phyloP scores from a whole-genome alignment of 2,888 invertebrate species.

The Formica aserva region DNA sequence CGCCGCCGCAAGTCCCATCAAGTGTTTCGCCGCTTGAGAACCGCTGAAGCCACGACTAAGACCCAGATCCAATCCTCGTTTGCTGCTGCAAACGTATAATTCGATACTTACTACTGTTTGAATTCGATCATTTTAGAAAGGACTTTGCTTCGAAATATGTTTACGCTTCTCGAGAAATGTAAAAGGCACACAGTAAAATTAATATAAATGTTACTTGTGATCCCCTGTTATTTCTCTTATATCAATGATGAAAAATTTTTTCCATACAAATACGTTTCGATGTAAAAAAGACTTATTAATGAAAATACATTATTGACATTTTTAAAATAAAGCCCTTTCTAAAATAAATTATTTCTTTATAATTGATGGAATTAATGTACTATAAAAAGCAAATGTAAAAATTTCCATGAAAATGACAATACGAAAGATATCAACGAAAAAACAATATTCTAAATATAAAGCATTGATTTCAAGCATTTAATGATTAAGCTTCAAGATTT shows the following conservation, averaged over 20 bases:
- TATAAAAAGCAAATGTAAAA: conserved; percentile 11
- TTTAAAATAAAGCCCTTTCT: conserved; percentile 24
- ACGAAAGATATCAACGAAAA: background rate
- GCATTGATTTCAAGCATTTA: background rate
- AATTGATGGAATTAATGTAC: conserved; percentile 9
- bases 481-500: background rate
- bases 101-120: background rate
- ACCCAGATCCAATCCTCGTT: conserved; percentile 95
- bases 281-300: background rate
- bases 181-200: background rate
- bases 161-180: background rate
- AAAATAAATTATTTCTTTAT: conserved; percentile 21
- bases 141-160: background rate
- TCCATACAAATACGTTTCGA: conserved; percentile 7
- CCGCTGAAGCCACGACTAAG: conserved; percentile 95
- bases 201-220: background rate
- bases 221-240: background rate
- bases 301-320: conserved; percentile 19
- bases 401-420: background rate
- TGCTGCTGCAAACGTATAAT: conserved; percentile 88
- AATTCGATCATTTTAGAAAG: conserved; percentile 9
- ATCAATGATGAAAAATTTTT: conserved; percentile 26
- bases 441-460: conserved; percentile 10
- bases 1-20: conserved; percentile 96
- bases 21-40: conserved; percentile 95